Evolutionary conservation across 2,888 invertebrate species (phyloP), one percentile per base, ranked within the genome.

Genomic region (Pseudoips prasinana): DNA sequence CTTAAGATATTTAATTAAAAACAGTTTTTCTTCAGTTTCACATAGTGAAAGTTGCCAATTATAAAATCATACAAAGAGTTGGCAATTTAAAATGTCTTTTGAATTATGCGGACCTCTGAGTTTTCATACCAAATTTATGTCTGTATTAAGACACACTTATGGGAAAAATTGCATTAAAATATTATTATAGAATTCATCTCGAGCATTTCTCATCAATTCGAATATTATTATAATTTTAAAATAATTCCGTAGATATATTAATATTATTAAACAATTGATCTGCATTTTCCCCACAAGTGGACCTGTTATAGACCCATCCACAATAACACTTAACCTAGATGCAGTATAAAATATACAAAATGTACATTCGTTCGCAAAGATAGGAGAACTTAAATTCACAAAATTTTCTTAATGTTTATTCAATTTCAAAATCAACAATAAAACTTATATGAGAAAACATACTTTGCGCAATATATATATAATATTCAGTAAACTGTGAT

Each of bases 321-420:
- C 47, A 36, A 25, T 47, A 49, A 48, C 46, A 48, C 59, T 65
- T 66, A 58, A 37, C 33, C 55, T 56, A 64, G 29, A 56, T n/a
- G n/a, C 41, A 54, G 50, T 62, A 58, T 51, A 61, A 64, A 68
- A 66, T 62, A 64, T 66, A 68, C 69, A 66, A 60, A 65, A 64
- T 66, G 55, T 66, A 68, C 64, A 66, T 59, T 50, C 37, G 39
- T 50, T 50, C 42, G 42, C 41, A 52, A 54, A 63, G 37, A 41
- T 42, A 44, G 30, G 50, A 39, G 36, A 55, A 58, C 40, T 30
- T 48, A 53, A 44, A 47, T 34, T 30, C 39, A 34, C 33, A 41
- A 42, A 41, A 45, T 42, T 31, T 33, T 39, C 49, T 50, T 53
- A 52, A n/a, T 5, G 20, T 7, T 20, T 20, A 5, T 20, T 39